Base-by-base conservation (phyloP, 2,888 invertebrate genomes). In the Ectobius pallidus region DNA sequence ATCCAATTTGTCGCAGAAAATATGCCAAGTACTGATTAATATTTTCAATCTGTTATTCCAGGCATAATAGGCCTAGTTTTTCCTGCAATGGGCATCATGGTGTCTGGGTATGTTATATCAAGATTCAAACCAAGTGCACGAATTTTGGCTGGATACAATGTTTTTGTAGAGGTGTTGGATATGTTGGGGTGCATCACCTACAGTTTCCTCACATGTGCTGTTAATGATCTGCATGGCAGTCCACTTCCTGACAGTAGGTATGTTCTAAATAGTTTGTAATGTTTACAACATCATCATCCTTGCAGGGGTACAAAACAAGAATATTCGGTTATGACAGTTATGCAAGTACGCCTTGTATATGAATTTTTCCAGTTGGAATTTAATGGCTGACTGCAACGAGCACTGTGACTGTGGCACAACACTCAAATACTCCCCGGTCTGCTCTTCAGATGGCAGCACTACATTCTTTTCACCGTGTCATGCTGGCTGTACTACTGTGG, bases 381-480 rank as follows among this genome's bases (percentile, higher is more conserved):
- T 80, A 74, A 78, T 76, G 9, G 75, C 75, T 9, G 72, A 74
- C 2, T 84, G 84, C 76, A 83, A 83, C 74, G 68, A 69, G 1
- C 77, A 77, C 34, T 85, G 84, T 76, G 77, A 77, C 4, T 84
- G 84, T 49, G 76, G 73, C 1, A 63, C 76, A 4, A 74, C 74
- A 16, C 72, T 78, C 68, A 79, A 70, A 11, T 84, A 82, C 76
- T 81, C 82, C 30, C 85, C 84, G 0, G 81, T 85, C 0, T 84
- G 84, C 76, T 80, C 80, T 18, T 76, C 78, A 16, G 81, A 81
- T 18, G 76, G 78, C 18, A 73, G 62, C 11, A 78, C 80, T 0
- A 82, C 82, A 6, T 86, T 81, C 77, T 86, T 84, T 77, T 85
- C 85, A 0, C 84, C 86, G 0, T 87, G 87, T 75, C 83, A 84